Evolutionary conservation across 1,140 invertebrate genomes (phyloP).

Genomic region (Colletes latitarsis): DNA sequence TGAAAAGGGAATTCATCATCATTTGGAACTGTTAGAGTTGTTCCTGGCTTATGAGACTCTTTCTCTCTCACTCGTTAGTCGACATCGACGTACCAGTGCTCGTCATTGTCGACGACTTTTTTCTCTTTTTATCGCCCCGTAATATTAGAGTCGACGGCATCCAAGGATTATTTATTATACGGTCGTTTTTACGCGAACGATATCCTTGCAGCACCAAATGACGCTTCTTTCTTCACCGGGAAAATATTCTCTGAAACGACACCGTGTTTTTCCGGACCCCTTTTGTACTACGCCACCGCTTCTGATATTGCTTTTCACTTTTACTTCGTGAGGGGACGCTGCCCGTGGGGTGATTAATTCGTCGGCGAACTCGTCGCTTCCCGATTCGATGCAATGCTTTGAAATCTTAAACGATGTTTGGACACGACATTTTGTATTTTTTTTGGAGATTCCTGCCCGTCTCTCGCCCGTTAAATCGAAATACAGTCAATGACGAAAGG

Average conservation of each 20-base stretch:
- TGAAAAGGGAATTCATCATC: too few species aligned
- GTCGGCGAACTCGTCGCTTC: neutral
- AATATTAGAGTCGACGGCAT: constrained; percentile 47
- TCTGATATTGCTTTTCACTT: constrained; percentile 30
- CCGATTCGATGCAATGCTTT: too few species aligned
- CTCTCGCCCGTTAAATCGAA: too few species aligned
- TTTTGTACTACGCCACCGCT: neutral
- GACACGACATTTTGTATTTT: too few species aligned
- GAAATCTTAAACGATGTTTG: too few species aligned
- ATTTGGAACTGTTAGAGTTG: neutral
- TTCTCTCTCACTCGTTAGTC: neutral
- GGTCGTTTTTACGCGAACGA: constrained; percentile 45
- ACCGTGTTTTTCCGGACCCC: neutral
- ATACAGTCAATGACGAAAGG: too few species aligned
- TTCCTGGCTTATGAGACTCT: neutral
- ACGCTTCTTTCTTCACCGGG: constrained; percentile 29
- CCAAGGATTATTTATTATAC: constrained; percentile 58
- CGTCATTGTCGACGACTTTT: constrained; percentile 25
- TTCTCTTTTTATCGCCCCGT: constrained; percentile 41
- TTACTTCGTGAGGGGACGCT: neutral
- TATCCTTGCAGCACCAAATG: constrained; percentile 15
- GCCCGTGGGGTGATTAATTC: constrained; percentile 9
- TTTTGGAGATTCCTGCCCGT: too few species aligned
- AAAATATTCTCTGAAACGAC: constrained; percentile 36
- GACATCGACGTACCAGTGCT: neutral